Evolutionary conservation across 2,113 vertebrate genomes (phyloP).

Genomic region (Myrmecophaga tridactyla): DNA sequence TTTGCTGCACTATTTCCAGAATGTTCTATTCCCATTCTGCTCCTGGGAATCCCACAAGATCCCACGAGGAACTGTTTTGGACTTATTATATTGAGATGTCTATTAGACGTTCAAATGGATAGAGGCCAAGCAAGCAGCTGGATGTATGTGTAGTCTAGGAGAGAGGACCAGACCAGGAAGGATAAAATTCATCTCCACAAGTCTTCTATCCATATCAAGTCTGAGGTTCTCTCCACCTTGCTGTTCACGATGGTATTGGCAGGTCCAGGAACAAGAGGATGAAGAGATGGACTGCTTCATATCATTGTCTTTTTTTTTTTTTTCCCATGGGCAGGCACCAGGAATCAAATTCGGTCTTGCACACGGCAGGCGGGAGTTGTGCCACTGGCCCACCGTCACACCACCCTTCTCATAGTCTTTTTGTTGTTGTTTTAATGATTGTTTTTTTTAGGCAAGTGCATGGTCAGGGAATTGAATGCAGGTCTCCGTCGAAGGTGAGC

Average conservation of each 20-base stretch:
- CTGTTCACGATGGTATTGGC: too few relatives aligned
- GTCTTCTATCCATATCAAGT: not conserved
- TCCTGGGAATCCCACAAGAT: not conserved
- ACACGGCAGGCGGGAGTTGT: too few relatives aligned
- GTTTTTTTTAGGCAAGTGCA: too few relatives aligned
- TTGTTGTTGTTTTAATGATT: too few relatives aligned
- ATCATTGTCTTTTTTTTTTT: not conserved
- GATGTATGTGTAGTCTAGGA: not conserved
- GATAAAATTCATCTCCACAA: not conserved
- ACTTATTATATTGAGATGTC: not conserved
- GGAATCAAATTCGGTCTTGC: too few relatives aligned
- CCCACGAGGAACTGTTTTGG: not conserved
- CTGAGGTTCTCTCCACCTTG: not conserved
- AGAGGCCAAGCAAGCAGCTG: not conserved
- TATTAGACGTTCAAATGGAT: not conserved
- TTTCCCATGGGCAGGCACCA: too few relatives aligned
- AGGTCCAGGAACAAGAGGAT: not conserved
- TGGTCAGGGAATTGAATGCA: too few relatives aligned
- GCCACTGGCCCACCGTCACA: too few relatives aligned
- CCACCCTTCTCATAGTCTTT: too few relatives aligned
- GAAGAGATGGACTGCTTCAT: not conserved
- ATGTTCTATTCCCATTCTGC: not conserved
- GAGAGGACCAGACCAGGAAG: not conserved
- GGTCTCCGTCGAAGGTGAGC: too few relatives aligned
- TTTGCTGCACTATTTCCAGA: not conserved